These are phyloP conservation scores for Pseudoatta argentina DNA, from an alignment of 1,140 invertebrate genomes.

Conservation along the genomic window DNA sequence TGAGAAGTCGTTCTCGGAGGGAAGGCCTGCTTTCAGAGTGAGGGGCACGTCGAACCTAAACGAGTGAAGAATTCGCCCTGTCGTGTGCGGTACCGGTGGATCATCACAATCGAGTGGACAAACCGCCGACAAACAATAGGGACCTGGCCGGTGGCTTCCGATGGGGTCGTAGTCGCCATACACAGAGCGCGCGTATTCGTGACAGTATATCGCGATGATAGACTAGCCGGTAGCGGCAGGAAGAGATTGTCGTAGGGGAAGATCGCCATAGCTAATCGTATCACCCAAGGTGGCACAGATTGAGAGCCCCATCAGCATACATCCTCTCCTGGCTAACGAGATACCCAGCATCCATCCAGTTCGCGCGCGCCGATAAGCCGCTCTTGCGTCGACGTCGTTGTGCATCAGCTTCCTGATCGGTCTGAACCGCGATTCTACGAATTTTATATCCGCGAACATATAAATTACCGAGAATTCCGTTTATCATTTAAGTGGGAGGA, in stretches of 20 bases:
- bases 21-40: not conserved
- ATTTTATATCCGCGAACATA: not conserved
- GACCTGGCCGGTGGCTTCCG: slow-evolving; percentile 71
- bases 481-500: not conserved
- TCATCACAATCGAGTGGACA: slow-evolving; percentile 59
- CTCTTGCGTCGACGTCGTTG: slow-evolving; percentile 7
- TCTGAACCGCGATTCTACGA: not conserved
- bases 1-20: not conserved
- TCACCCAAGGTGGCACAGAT: slow-evolving; percentile 87
- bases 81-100: slow-evolving; percentile 5
- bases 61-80: slow-evolving; percentile 38
- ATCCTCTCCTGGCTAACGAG: slow-evolving; percentile 79
- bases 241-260: slow-evolving; percentile 85
- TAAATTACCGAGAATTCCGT: not conserved
- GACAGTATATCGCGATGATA: slow-evolving; percentile 75
- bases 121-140: slow-evolving; percentile 76
- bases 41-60: slow-evolving; percentile 4
- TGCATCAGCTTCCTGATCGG: slow-evolving; percentile 10
- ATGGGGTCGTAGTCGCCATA: slow-evolving; percentile 74
- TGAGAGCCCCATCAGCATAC: slow-evolving; percentile 84
- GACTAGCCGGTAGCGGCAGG: slow-evolving; percentile 79
- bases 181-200: slow-evolving; percentile 67
- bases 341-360: slow-evolving; percentile 60
- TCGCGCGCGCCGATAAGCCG: slow-evolving; percentile 45
- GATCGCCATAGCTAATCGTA: slow-evolving; percentile 84